Evolutionary conservation across 2,888 invertebrate species (phyloP), one percentile per base, ranked within the genome.

Genomic region (Elysia crispata): DNA sequence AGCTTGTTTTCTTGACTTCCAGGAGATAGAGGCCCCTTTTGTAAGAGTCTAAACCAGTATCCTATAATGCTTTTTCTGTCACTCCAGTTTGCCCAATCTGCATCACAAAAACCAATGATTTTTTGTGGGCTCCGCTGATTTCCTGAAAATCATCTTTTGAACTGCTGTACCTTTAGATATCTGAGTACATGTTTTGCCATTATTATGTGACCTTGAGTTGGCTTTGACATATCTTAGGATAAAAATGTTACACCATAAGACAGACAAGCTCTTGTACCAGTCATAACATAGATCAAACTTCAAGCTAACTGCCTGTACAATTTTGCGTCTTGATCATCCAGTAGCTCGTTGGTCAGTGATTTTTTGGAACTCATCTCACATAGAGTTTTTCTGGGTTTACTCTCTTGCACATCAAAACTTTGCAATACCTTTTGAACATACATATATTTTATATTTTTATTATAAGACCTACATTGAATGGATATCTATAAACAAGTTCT

Each of bases 1-100:
- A 28, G 75, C 75, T 18, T n/a, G 81, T 66, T 81, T 83, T 57
- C 28, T 78, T 49, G 60, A 69, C 73, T 83, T 79, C 83, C 83
- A 81, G 3, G 83, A 83, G 49, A 83, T 79, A 81, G 23, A 6
- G 79, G 76, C 23, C 81, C 72, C 69, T 69, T 25, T 23, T 67
- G 20, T 23, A 50, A 31, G 33, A 82, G 31, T n/a, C 33, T n/a
- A 64, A 83, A 83, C 18, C 76, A 1, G 30, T 79, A 79, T 18
- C 81, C 79, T 28, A 76, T 57, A 41, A 49, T 60, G 30, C 70
- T 76, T n/a, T 41, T 25, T 49, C 80, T 54, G 62, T 81, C 81
- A 25, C 41, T 50, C 11, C 60, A 72, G 31, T 28, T 64, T 23
- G 64, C 75, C 75, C 79, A 75, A 33, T 81, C 81, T 6, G 79